Percentiles rank a stretch among this genome's conserved stretches.
Evolutionary conservation across 2,113 vertebrate species (phyloP).

Genomic region (Carlito syrichta): DNA sequence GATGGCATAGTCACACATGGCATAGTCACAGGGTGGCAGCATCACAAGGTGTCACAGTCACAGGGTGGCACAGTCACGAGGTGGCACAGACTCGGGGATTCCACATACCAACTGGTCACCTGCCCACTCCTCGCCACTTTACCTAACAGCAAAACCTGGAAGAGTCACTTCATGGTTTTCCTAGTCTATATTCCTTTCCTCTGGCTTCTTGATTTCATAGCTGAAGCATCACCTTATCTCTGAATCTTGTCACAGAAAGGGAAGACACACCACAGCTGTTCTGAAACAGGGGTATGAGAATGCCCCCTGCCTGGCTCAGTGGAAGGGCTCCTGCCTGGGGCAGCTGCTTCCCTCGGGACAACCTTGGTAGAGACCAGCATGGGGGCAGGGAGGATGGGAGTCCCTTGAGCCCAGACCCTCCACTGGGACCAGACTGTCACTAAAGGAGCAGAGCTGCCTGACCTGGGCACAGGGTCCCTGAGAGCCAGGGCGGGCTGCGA

Average conservation of each 20-base stretch:
- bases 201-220: not conserved
- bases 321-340: not conserved
- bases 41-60: too few species aligned
- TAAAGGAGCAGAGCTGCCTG: not conserved
- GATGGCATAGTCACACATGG: not conserved
- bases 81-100: fast-evolving
- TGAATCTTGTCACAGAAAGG: not conserved
- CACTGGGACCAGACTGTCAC: not conserved
- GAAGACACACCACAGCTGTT: not conserved
- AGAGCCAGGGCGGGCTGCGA: not conserved
- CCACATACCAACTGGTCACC: not conserved
- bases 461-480: not conserved
- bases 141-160: not conserved
- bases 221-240: not conserved
- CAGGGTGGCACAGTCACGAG: fast-evolving
- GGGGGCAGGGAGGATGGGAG: fast-evolving
- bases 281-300: not conserved
- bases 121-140: not conserved
- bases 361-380: not conserved
- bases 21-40: too few species aligned
- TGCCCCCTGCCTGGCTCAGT: not conserved
- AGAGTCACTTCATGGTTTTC: not conserved
- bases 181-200: not conserved
- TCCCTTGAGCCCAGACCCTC: not conserved
- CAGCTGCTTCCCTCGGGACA: not conserved